Conservation (phyloP, 2,797 vertebrate genomes). For the Neosilurus mollespiculum region DNA sequence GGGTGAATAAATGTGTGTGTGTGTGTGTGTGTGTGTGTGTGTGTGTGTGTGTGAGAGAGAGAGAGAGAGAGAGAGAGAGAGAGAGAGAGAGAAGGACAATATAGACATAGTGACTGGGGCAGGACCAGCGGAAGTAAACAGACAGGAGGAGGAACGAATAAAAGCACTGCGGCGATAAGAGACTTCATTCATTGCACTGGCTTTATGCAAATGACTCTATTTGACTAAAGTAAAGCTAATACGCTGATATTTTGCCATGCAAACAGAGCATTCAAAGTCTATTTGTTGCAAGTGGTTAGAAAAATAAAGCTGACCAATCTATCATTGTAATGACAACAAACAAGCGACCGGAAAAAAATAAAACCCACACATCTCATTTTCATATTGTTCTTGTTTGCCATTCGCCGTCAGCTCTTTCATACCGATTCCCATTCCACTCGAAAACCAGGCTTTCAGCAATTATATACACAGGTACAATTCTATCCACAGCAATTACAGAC, state of each 20-base stretch:
- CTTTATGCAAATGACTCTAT: slow-evolving; percentile 46
- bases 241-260: slow-evolving; percentile 25
- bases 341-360: background rate
- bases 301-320: background rate
- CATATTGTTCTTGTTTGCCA: background rate
- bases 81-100: slow-evolving; percentile 42
- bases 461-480: slow-evolving; percentile 7
- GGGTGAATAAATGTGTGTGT: slow-evolving; percentile 1
- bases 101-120: slow-evolving; percentile 45
- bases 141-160: slow-evolving; percentile 48
- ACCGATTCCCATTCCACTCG: background rate
- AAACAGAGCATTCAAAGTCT: slow-evolving; percentile 20
- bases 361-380: background rate
- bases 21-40: too few species aligned
- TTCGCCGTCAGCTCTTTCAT: background rate
- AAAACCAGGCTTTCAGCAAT: slow-evolving; percentile 2
- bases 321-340: background rate
- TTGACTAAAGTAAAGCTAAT: slow-evolving; percentile 41
- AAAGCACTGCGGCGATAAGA: background rate
- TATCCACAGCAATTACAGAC: slow-evolving; percentile 7
- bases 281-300: background rate
- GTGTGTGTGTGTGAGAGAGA: too few species aligned
- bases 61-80: too few species aligned
- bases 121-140: slow-evolving; percentile 38
- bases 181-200: slow-evolving; percentile 28